A percentile compares a stretch with the other conserved stretches of the same genome.
phyloP scores from a whole-genome alignment of 2,113 vertebrate genomes.

The Erythrocebus patas region DNA sequence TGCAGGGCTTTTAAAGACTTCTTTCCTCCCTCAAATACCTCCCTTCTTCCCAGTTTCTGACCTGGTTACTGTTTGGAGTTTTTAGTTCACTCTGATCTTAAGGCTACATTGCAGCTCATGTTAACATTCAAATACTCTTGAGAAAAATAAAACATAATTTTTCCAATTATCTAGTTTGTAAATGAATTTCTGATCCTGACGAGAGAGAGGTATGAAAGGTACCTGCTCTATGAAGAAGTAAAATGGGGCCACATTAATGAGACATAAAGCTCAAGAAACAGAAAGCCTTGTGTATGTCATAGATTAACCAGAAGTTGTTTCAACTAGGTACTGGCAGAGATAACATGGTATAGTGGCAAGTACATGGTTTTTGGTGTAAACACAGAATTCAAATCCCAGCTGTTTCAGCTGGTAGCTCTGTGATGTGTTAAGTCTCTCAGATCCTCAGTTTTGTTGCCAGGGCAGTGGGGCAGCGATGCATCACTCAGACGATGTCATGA shows the following conservation, averaged over 20 bases:
- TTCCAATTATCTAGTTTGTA: background rate
- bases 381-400: background rate
- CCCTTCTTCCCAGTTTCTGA: background rate
- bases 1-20: background rate
- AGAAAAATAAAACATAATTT: background rate
- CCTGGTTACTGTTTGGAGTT: background rate
- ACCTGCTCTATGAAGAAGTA: background rate
- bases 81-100: background rate
- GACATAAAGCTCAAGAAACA: background rate
- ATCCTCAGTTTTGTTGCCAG: background rate
- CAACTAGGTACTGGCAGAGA: background rate
- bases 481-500: accelerated
- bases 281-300: accelerated
- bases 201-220: background rate
- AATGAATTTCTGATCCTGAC: background rate
- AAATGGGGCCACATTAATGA: background rate
- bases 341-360: background rate
- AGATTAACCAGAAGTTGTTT: background rate
- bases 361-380: background rate
- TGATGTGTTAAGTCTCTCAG: background rate
- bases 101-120: background rate
- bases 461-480: accelerated
- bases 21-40: background rate
- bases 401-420: background rate
- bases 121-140: background rate